These are phyloP conservation scores for Oscheius sp. DNA, from an alignment of 2,888 invertebrate species.

Conservation along the genomic window DNA sequence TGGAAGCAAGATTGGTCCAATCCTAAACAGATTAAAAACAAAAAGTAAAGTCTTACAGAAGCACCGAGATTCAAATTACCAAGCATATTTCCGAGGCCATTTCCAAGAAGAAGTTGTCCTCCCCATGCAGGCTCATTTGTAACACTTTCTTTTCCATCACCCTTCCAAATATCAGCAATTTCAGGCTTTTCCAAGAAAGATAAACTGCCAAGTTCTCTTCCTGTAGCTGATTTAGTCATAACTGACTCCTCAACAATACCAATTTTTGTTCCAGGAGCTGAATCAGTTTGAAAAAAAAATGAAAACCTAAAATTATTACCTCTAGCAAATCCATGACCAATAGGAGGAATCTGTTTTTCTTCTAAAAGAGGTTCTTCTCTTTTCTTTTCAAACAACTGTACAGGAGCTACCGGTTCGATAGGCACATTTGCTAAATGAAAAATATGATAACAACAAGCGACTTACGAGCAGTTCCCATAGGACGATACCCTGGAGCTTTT, in stretches of 20 bases:
- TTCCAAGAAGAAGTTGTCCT: slow-evolving; percentile 25
- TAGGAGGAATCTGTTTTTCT: slow-evolving; percentile 1
- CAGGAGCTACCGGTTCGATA: background rate
- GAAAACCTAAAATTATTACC: no score
- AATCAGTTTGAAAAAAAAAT: background rate
- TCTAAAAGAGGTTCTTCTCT: background rate
- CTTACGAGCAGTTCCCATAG: slow-evolving; percentile 19
- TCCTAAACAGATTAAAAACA: background rate
- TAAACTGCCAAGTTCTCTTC: slow-evolving; percentile 2
- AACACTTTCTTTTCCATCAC: background rate
- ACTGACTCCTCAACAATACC: background rate
- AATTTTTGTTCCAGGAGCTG: slow-evolving; percentile 4
- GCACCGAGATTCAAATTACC: slow-evolving; percentile 8
- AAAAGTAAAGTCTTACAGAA: background rate
- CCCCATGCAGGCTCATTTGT: slow-evolving; percentile 27
- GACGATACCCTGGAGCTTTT: slow-evolving; percentile 72
- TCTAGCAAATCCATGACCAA: background rate
- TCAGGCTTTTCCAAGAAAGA: slow-evolving; percentile 23
- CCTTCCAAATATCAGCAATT: slow-evolving; percentile 14
- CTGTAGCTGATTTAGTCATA: background rate
- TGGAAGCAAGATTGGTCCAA: background rate
- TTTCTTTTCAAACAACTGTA: background rate
- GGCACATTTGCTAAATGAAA: background rate
- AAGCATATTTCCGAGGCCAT: slow-evolving; percentile 7
- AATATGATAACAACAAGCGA: background rate